Base-by-base conservation (phyloP, 2,888 invertebrate species). In the Hoplodrina blanda region DNA sequence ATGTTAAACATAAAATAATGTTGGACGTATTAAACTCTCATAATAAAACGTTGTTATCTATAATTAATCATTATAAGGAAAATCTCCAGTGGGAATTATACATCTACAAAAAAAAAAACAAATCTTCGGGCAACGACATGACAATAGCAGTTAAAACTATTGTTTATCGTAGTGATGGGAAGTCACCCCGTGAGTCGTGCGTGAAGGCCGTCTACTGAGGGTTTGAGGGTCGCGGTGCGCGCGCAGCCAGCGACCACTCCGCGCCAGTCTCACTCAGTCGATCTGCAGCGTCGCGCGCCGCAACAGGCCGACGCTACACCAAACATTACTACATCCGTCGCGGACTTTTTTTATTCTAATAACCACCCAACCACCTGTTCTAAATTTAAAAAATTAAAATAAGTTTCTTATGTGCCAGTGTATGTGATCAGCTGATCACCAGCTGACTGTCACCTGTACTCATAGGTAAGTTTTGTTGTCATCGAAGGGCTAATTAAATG, bases 231-330 rank as follows among this genome's bases (percentile, higher is more conserved):
- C 90, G 89, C 70, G 78, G 73, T 89, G 90, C 91, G 91, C 90
- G 90, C 92, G 92, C 91, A 89, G 78, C 79, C 82, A 65, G 68
- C 79, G 72, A 80, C 78, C 66, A 5, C 41, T 17, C 41, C n/a
- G 41, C 78, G 56, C 50, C 80, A 82, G 85, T 82, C 82, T 67
- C 73, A 67, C 83, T 90, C 94, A 95, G 95, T 95, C 95, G 95
- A 95, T 94, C 91, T 87, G 87, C 88, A 90, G 89, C 92, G 89
- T 87, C 91, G 93, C 89, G 91, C 89, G 91, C 87, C 88, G 90
- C 78, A 86, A 90, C 89, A 87, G 90, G 90, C 91, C 89, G 89
- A 85, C 83, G 81, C 80, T 78, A 77, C 76, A 79, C 83, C 70
- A 72, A 78, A 83, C 83, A 57, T 30, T 59, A 73, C 70, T n/a